Percentiles rank a stretch among this genome's conserved stretches.
Evolutionary conservation across 2,797 vertebrate genomes (phyloP).

Genomic region (Protosalanx chinensis): DNA sequence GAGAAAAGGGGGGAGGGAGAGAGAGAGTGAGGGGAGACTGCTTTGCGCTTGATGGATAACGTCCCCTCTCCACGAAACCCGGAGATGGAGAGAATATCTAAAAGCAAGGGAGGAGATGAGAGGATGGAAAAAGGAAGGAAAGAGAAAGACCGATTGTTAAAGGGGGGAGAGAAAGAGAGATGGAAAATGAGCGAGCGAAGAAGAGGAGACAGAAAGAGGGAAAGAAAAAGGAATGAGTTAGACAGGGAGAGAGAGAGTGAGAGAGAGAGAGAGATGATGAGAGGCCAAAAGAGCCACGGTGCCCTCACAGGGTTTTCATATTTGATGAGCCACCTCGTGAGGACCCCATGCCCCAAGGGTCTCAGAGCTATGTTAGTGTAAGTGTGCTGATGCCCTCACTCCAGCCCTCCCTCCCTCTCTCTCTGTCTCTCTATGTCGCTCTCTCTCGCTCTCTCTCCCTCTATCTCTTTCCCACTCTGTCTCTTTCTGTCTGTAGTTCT

Average conservation of each 20-base stretch:
- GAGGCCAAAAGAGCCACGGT: slow-evolving; percentile 30
- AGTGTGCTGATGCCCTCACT: slow-evolving; percentile 60
- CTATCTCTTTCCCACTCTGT: not conserved
- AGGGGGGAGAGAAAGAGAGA: not conserved
- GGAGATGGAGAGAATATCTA: too few relatives aligned
- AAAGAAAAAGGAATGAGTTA: not conserved
- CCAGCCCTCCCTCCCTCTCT: slow-evolving; percentile 2
- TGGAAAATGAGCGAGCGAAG: not conserved
- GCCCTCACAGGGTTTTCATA: slow-evolving; percentile 56
- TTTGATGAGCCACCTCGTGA: slow-evolving; percentile 65
- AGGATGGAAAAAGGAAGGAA: not conserved
- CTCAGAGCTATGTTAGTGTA: slow-evolving; percentile 61
- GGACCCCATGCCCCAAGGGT: slow-evolving; percentile 50
- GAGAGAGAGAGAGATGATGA: slow-evolving; percentile 23
- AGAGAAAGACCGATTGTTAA: not conserved
- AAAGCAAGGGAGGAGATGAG: not conserved
- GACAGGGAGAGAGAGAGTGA: not conserved
- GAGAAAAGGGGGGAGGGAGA: not conserved
- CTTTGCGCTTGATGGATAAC: too few relatives aligned
- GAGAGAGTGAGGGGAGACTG: slow-evolving; percentile 11
- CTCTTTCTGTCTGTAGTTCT: too few relatives aligned
- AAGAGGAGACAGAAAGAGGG: slow-evolving; percentile 1
- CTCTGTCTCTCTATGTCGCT: slow-evolving; percentile 5
- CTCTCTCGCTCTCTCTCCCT: slow-evolving; percentile 20
- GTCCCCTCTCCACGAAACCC: too few relatives aligned